Base-by-base conservation (phyloP, 2,888 invertebrate genomes). In the Podabrus alpinus region DNA sequence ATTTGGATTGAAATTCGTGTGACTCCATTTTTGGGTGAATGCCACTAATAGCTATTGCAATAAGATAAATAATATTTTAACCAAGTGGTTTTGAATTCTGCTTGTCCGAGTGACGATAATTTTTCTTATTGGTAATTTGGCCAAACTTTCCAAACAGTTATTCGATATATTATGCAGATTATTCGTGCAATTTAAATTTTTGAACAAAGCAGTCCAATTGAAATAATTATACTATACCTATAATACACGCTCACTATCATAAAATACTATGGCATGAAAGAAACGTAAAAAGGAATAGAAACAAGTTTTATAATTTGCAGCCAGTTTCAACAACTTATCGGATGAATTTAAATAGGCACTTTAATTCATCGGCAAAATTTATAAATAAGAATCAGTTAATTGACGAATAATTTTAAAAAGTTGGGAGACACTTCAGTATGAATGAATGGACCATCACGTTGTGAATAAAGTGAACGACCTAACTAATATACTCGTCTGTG, bases 401-500 rank as follows among this genome's bases (percentile, higher is more conserved):
- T 62, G 62, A 62, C 62, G 62, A 62, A 62, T 62, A 62, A 17
- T 62, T 70, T 70, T 66, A 24, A 45, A 25, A 59, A 15, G 29
- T 21, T 21, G n/a, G 21, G 29, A 72, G 62, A 60, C 72, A 67
- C 66, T 60, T 25, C 21, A 45, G 59, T 21, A 29, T 71, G 24
- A 64, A 61, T 66, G 73, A 62, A 68, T 72, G 25, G 61, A 64
- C 69, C 59, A 29, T 29, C 19, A 59, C 62, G 67, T 66, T 66
- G n/a, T 59, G 61, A 67, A 73, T 73, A 68, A 24, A 70, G 76
- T 73, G 73, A 76, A 76, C 62, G 76, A 76, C 76, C 76, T 74
- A 73, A 25, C 68, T 64, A 29, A 61, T 61, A 64, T 71, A 68
- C 68, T 59, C 68, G 61, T 73, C 73, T 76, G 71, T 76, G 76